A percentile compares a stretch with the other conserved stretches of the same genome.
phyloP scores from a whole-genome alignment of 2,888 invertebrate genomes.

The Phytoseiulus persimilis region DNA sequence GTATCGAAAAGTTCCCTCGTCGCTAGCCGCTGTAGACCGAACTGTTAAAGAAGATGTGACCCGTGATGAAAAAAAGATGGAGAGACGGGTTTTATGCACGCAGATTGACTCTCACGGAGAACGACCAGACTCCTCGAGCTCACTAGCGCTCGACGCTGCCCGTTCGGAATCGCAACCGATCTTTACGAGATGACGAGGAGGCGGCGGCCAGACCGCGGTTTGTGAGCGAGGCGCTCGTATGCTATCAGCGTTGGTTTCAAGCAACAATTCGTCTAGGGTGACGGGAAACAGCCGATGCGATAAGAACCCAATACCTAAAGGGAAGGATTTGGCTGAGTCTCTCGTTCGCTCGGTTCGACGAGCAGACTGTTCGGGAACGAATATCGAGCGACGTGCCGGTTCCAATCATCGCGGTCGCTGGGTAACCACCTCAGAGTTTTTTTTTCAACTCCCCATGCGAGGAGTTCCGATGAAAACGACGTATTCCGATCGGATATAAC shows the following conservation, averaged over 20 bases:
- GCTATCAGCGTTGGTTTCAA: not conserved
- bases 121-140: not conserved
- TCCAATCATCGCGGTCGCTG: not conserved
- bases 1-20: not conserved
- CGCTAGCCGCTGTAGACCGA: not conserved
- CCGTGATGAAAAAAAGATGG: not conserved
- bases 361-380: not conserved
- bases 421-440: too few relatives aligned
- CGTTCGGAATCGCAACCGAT: not conserved
- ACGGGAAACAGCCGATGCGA: not conserved
- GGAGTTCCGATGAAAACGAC: too few relatives aligned
- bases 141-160: not conserved
- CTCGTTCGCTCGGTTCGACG: not conserved
- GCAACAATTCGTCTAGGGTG: not conserved
- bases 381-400: not conserved
- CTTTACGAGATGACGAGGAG: not conserved
- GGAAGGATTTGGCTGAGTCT: not conserved
- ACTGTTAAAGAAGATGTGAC: not conserved
- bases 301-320: not conserved
- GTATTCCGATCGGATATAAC: too few relatives aligned
- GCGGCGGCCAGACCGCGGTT: not conserved
- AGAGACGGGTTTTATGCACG: not conserved
- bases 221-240: not conserved
- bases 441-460: too few relatives aligned
- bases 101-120: not conserved